Percentiles rank a stretch among this genome's conserved stretches.
phyloP scores from a whole-genome alignment of 2,888 invertebrate species.

The Siphlonurus alternatus region DNA sequence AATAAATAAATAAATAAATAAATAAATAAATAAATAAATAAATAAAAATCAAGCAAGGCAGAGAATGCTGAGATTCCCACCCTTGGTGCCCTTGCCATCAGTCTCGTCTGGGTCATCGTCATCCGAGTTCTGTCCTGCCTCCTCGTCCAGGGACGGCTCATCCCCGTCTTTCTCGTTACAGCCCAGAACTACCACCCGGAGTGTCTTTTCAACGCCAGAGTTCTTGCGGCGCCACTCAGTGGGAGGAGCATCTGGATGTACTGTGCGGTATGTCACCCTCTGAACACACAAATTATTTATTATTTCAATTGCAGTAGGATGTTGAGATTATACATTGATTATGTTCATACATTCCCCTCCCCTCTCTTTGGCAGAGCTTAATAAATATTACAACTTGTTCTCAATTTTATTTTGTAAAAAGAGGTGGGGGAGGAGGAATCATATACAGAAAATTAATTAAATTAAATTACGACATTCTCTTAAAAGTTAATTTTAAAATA shows the following conservation, averaged over 20 bases:
- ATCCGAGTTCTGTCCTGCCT: conserved; percentile 20
- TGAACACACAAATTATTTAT: conserved; percentile 16
- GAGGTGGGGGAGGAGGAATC: too few species aligned
- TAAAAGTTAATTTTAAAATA: neutral
- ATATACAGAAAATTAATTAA: too few species aligned
- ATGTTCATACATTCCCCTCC: neutral
- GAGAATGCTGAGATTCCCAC: too few species aligned
- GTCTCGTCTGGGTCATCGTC: conserved; percentile 26
- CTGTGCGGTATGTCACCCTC: conserved; percentile 33
- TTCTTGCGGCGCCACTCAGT: conserved; percentile 35
- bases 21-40: neutral
- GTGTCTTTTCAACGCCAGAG: conserved; percentile 28
- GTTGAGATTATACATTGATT: neutral
- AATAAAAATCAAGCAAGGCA: too few species aligned
- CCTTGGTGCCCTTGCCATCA: conserved; percentile 19
- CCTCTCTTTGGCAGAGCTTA: too few species aligned
- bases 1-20: neutral
- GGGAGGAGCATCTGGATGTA: conserved; percentile 37
- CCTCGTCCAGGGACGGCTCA: conserved; percentile 26
- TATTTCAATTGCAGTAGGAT: neutral
- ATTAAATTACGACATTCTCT: too few species aligned
- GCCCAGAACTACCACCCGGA: conserved; percentile 36
- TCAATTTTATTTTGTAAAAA: too few species aligned
- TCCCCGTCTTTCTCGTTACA: conserved; percentile 35
- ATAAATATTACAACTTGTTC: too few species aligned